A percentile compares a stretch with the other conserved stretches of the same genome.
Conservation (phyloP, 2,888 invertebrate species). For the Agelastica alni region DNA sequence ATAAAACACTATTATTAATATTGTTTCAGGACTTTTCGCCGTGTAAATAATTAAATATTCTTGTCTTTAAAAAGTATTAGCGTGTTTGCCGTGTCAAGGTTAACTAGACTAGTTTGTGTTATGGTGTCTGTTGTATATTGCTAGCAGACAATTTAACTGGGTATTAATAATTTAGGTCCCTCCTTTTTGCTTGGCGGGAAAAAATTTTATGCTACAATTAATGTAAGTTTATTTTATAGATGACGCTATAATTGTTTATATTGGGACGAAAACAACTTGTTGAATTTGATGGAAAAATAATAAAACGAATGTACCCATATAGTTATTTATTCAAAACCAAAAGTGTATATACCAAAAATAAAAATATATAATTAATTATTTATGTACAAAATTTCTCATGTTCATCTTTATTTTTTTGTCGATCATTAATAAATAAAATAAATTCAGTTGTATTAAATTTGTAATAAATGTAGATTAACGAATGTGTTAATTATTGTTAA, state of each 20-base stretch:
- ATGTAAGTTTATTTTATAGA: slow-evolving; percentile 5
- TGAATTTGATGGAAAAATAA: not conserved
- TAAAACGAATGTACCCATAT: too few species aligned
- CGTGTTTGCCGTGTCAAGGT: slow-evolving; percentile 9
- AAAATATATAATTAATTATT: too few species aligned
- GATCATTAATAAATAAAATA: too few species aligned
- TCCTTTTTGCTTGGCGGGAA: slow-evolving; percentile 4
- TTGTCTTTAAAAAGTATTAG: not conserved
- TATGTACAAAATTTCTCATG: too few species aligned
- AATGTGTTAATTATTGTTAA: too few species aligned
- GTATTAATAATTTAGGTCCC: slow-evolving; percentile 4
- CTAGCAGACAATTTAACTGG: slow-evolving; percentile 7
- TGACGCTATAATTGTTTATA: not conserved
- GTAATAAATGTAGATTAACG: too few species aligned
- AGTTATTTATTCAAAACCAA: too few species aligned
- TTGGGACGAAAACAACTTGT: slow-evolving; percentile 3
- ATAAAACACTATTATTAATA: too few species aligned
- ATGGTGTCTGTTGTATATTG: slow-evolving; percentile 1
- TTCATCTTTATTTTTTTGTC: too few species aligned
- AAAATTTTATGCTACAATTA: slow-evolving; percentile 5
- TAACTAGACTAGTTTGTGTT: slow-evolving; percentile 4
- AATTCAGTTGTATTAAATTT: too few species aligned
- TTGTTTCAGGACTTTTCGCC: too few species aligned
- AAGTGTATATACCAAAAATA: too few species aligned
- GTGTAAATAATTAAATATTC: not conserved